phyloP scores from a whole-genome alignment of 2,888 invertebrate species.

The Nasonia oneida region DNA sequence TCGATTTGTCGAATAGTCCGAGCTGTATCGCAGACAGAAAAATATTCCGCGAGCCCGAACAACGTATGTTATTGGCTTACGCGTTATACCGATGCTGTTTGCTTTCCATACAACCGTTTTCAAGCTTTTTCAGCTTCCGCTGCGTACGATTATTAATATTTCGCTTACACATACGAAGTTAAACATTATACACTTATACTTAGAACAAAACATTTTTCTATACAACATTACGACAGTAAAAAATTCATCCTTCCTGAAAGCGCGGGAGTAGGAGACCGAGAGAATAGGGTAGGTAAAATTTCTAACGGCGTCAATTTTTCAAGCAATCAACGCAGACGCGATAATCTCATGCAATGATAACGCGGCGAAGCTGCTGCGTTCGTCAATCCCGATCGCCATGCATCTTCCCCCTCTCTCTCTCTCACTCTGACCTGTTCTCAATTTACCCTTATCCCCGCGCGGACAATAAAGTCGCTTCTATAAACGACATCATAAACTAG shows the following conservation, averaged over 20 bases:
- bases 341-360: conserved; percentile 44
- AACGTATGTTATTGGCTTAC: too few relatives aligned
- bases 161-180: too few relatives aligned
- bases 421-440: conserved; percentile 43
- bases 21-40: too few relatives aligned
- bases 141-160: too few relatives aligned
- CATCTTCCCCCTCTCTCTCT: not conserved
- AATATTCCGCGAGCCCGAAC: too few relatives aligned
- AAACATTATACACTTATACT: too few relatives aligned
- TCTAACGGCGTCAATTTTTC: conserved; percentile 27
- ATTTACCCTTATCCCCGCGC: conserved; percentile 47
- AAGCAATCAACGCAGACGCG: not conserved
- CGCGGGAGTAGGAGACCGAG: not conserved
- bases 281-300: not conserved
- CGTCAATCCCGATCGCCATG: conserved; percentile 39
- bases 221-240: not conserved
- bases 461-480: conserved; percentile 50
- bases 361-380: not conserved
- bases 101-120: too few relatives aligned
- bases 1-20: too few relatives aligned
- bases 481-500: conserved; percentile 58
- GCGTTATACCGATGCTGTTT: too few relatives aligned
- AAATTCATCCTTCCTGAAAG: too few relatives aligned
- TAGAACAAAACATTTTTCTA: too few relatives aligned
- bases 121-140: too few relatives aligned